A percentile compares a stretch with the other conserved stretches of the same genome.
phyloP scores from a whole-genome alignment of 2,888 invertebrate species.

The Platycnemis pennipes region DNA sequence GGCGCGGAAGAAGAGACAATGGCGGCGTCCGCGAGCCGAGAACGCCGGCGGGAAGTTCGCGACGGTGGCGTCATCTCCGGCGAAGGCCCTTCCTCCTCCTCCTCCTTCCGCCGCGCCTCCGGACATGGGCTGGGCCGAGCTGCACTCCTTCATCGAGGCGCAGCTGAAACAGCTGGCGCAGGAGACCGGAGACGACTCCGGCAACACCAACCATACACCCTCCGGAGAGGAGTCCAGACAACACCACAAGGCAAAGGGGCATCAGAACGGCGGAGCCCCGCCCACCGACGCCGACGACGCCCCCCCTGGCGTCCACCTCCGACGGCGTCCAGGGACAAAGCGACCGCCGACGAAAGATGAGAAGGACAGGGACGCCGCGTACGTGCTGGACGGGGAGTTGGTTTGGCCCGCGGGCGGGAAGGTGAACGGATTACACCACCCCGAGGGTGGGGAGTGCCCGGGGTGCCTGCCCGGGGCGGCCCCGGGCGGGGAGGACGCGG shows the following conservation, averaged over 20 bases:
- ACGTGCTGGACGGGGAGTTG: conserved; percentile 46
- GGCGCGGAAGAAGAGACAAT: conserved; percentile 64
- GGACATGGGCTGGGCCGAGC: conserved; percentile 60
- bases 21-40: conserved; percentile 42
- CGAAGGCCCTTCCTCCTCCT: neutral
- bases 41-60: conserved; percentile 57
- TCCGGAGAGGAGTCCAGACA: neutral
- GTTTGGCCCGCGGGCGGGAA: conserved; percentile 28
- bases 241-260: neutral
- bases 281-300: neutral
- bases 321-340: conserved; percentile 38
- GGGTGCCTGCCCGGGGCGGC: neutral
- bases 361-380: conserved; percentile 36
- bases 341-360: conserved; percentile 51
- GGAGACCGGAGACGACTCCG: conserved; percentile 42
- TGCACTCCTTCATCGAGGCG: conserved; percentile 65
- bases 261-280: neutral
- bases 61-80: conserved; percentile 60
- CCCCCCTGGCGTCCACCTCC: conserved; percentile 2
- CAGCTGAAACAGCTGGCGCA: conserved; percentile 62
- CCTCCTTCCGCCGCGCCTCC: neutral
- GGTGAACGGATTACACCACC: conserved; percentile 6
- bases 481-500: neutral
- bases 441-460: neutral
- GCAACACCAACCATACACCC: too few species aligned